Base-by-base conservation (phyloP, 2,797 vertebrate genomes). In the Lemur catta region DNA sequence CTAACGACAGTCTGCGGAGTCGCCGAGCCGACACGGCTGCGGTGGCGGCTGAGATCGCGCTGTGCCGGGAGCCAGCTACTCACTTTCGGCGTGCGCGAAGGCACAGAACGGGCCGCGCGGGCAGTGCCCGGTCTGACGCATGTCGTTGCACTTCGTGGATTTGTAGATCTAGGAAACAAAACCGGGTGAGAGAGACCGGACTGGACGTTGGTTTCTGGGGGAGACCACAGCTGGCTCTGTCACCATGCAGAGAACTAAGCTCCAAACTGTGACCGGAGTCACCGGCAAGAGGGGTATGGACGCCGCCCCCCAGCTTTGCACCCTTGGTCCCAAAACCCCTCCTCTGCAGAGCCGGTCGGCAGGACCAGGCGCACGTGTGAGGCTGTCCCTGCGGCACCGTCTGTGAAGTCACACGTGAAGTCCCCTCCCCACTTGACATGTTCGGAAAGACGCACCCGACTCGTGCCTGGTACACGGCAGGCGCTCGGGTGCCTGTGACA, bases 101-200 rank as follows among this genome's bases (percentile, higher is more conserved):
- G 99, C 99, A 98, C 99, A 99, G 97, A 99, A 99, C 0, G 99
- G 99, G 79, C 99, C 99, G 61, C 99, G 98, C 22, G 99, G 99
- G 97, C 99, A 99, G 97, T 99, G 99, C 96, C 99, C 99, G 38
- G 99, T 99, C 96, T 99, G 99, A 74, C 99, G 99, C 99, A 99
- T 99, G 93, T 99, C 99, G 61, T 99, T 99, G 98, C 99, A 99
- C 98, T 99, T 99, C 80, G 99, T 99, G 59, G 99, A 99, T 97
- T 99, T 99, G 98, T 99, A 99, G 97, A 99, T 99, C 99, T 99
- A 94, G 71, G 22, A 94, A 88, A 84, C 67, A 72, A 78, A 46
- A 28, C 0, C 5, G 22, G 24, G 17, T 5, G 41, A 24, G 0
- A 24, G 0, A 30, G 24, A 28, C 46, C 2, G 9, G 17, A 30